Evolutionary conservation across 1,140 invertebrate species (phyloP).

Genomic region (Dryas iulia): DNA sequence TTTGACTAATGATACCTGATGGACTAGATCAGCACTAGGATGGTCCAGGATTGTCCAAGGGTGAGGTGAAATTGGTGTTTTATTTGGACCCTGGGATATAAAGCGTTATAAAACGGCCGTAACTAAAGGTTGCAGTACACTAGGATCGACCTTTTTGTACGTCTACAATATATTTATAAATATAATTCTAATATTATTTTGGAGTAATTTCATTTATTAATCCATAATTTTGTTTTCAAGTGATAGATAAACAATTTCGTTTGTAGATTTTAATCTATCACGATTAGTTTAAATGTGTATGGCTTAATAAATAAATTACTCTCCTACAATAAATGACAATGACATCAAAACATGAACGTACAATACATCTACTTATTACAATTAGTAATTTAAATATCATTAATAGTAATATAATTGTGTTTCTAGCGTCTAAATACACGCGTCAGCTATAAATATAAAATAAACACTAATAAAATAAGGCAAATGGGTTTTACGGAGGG

Average conservation of each 20-base stretch:
- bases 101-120: slow-evolving; percentile 28
- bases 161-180: slow-evolving; percentile 22
- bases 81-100: slow-evolving; percentile 72
- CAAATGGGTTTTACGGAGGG: slow-evolving; percentile 74
- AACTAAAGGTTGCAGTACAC: slow-evolving; percentile 18
- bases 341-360: slow-evolving; percentile 42
- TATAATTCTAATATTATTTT: background rate
- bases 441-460: slow-evolving; percentile 60
- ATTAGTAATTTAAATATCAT: slow-evolving; percentile 50
- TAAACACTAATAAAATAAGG: slow-evolving; percentile 75
- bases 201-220: slow-evolving; percentile 27
- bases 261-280: background rate
- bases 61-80: slow-evolving; percentile 70
- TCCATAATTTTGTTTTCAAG: background rate
- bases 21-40: slow-evolving; percentile 43
- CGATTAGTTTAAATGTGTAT: background rate
- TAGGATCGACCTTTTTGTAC: slow-evolving; percentile 22
- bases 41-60: slow-evolving; percentile 73
- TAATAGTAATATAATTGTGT: slow-evolving; percentile 37
- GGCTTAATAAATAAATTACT: slow-evolving; percentile 1
- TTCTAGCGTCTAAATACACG: slow-evolving; percentile 54
- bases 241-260: no score
- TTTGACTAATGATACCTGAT: slow-evolving; percentile 42
- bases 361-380: slow-evolving; percentile 42
- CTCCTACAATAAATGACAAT: slow-evolving; percentile 18